Percentiles rank a stretch among this genome's conserved stretches.
These are phyloP conservation scores for Drosophila fuyamai DNA, from an alignment of 1,140 invertebrate genomes.

Conservation along the genomic window DNA sequence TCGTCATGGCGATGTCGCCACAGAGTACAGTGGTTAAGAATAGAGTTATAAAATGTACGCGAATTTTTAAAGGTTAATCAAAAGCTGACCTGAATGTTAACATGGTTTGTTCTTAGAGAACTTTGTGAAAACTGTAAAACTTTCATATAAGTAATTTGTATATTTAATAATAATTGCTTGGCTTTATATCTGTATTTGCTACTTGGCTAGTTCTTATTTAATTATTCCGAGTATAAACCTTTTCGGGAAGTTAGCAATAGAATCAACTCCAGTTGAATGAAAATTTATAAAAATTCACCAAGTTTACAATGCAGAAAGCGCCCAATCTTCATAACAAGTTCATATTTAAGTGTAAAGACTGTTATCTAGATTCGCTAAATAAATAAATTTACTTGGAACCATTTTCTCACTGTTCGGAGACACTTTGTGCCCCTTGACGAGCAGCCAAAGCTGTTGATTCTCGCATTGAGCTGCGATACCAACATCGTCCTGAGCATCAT, in stretches of 20 bases:
- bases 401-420: constrained; percentile 19
- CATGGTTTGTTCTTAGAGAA: too few relatives aligned
- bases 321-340: neutral
- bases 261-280: too few relatives aligned
- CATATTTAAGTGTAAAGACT: neutral
- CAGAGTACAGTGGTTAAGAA: constrained; percentile 31
- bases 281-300: too few relatives aligned
- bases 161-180: too few relatives aligned
- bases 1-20: constrained; percentile 70
- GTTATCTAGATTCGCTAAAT: neutral
- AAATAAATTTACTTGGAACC: neutral
- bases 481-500: constrained; percentile 44
- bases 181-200: too few relatives aligned
- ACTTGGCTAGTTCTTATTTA: too few relatives aligned
- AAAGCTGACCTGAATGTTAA: too few relatives aligned
- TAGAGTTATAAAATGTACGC: neutral
- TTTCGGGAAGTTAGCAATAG: too few relatives aligned
- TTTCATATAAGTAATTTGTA: too few relatives aligned
- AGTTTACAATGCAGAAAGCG: too few relatives aligned
- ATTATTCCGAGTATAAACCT: too few relatives aligned
- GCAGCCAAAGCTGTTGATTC: constrained; percentile 48
- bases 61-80: neutral
- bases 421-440: constrained; percentile 3
- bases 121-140: too few relatives aligned
- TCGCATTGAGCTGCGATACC: constrained; percentile 49